These are phyloP conservation scores for Acridotheres tristis DNA, from an alignment of 2,797 vertebrate genomes.

Conservation along the genomic window DNA sequence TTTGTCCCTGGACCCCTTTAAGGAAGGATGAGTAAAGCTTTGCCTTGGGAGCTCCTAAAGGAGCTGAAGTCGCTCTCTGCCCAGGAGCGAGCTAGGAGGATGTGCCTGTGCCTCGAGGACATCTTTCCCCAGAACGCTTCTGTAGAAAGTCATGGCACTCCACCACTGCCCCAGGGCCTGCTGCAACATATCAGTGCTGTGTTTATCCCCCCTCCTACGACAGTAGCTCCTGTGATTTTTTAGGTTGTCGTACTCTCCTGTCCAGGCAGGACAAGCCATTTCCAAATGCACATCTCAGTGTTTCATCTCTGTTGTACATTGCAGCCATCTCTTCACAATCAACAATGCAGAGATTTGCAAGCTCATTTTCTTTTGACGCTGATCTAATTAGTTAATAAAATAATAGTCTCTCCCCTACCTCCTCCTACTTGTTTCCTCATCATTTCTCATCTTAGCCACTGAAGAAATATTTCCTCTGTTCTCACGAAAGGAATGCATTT, in stretches of 20 bases:
- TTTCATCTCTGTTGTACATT: background rate
- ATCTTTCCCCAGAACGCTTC: too few relatives aligned
- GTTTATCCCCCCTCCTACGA: background rate
- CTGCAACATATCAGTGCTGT: too few relatives aligned
- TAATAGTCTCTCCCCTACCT: background rate
- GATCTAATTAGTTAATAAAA: constrained; percentile 24
- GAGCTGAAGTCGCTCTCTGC: too few relatives aligned
- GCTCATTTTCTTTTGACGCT: background rate
- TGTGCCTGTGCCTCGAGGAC: too few relatives aligned
- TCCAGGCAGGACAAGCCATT: background rate
- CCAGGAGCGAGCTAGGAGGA: too few relatives aligned
- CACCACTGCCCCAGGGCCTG: too few relatives aligned
- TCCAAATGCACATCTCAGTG: background rate
- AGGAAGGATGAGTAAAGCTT: too few relatives aligned
- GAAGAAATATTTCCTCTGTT: constrained; percentile 14
- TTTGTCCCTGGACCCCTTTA: too few relatives aligned
- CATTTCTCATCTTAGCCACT: background rate
- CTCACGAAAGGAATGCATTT: background rate
- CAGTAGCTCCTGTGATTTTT: background rate
- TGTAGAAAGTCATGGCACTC: too few relatives aligned
- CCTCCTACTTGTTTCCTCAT: background rate
- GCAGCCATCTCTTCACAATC: background rate
- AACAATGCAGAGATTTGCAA: background rate
- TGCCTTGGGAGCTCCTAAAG: too few relatives aligned
- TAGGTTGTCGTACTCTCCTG: background rate